A percentile compares a stretch with the other conserved stretches of the same genome.
phyloP scores from a whole-genome alignment of 2,113 vertebrate genomes.

The Sinocyclocheilus rhinocerous region DNA sequence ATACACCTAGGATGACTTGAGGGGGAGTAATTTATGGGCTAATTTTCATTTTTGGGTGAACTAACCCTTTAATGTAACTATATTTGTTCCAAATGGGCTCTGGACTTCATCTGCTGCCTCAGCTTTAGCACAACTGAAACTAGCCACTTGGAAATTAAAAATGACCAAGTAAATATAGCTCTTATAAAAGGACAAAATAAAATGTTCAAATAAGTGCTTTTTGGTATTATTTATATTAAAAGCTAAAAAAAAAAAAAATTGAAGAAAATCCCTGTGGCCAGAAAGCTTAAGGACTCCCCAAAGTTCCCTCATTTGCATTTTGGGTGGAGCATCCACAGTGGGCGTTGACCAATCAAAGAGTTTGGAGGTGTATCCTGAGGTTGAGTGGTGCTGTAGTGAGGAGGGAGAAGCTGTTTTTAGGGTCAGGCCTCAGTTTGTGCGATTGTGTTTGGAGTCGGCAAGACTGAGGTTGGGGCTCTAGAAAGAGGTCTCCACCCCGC shows the following conservation, averaged over 20 bases:
- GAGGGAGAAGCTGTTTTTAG: constrained; percentile 10
- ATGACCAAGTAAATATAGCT: not conserved
- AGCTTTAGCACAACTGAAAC: not conserved
- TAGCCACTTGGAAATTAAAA: not conserved
- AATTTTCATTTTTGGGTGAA: too few relatives aligned
- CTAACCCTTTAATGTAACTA: not conserved
- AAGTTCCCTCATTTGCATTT: not conserved
- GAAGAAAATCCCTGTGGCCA: constrained; percentile 18
- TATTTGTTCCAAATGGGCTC: not conserved
- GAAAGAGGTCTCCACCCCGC: constrained; percentile 92
- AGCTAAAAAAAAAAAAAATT: not conserved
- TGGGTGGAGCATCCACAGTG: not conserved
- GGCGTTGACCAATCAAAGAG: not conserved
- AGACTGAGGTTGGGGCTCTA: constrained; percentile 75
- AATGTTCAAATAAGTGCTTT: not conserved
- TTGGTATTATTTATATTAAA: not conserved
- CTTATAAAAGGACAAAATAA: not conserved
- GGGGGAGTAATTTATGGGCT: too few relatives aligned
- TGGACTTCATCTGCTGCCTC: not conserved
- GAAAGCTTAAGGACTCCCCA: not conserved
- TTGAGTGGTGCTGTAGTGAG: constrained; percentile 7
- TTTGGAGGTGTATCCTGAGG: not conserved
- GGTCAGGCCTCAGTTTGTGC: constrained; percentile 36
- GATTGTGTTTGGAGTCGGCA: constrained; percentile 62
- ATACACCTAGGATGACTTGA: too few relatives aligned